phyloP scores from a whole-genome alignment of 2,797 vertebrate species.

The Staurois parvus region DNA sequence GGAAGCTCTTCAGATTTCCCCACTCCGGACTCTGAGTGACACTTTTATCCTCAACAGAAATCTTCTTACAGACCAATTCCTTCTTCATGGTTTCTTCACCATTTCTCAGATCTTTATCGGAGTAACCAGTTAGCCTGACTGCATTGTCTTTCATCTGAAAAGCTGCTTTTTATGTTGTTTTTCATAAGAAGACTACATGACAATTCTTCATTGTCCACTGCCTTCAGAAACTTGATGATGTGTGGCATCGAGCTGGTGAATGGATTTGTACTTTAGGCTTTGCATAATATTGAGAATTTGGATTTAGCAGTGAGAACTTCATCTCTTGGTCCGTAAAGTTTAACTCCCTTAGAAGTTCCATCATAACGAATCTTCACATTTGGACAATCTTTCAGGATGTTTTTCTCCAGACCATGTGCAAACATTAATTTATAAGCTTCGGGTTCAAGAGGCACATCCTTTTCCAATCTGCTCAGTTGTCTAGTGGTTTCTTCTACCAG shows the following conservation, averaged over 20 bases:
- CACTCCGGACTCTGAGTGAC: conserved; percentile 73
- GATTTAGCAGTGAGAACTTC: conserved; percentile 77
- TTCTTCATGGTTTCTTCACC: conserved; percentile 76
- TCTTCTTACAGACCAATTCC: conserved; percentile 63
- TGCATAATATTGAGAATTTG: conserved; percentile 74
- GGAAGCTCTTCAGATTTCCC: conserved; percentile 65
- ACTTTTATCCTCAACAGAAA: conserved; percentile 72
- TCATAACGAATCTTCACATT: conserved; percentile 74
- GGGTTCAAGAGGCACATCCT: conserved; percentile 66
- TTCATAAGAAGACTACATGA: conserved; percentile 78
- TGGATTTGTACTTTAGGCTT: conserved; percentile 64
- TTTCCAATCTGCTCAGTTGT: conserved; percentile 72
- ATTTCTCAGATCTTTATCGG: conserved; percentile 68
- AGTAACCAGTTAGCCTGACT: conserved; percentile 71
- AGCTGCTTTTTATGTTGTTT: conserved; percentile 74
- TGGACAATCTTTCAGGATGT: conserved; percentile 49
- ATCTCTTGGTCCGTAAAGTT: conserved; percentile 72
- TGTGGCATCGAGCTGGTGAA: conserved; percentile 66
- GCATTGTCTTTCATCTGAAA: conserved; percentile 70
- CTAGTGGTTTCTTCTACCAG: conserved; percentile 23
- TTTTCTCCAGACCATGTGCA: conserved; percentile 69
- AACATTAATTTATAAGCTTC: conserved; percentile 74
- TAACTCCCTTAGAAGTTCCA: conserved; percentile 65
- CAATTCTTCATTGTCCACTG: conserved; percentile 69
- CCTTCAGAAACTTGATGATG: conserved; percentile 76